A percentile compares a stretch with the other conserved stretches of the same genome.
Evolutionary conservation across 2,113 vertebrate genomes (phyloP).

Genomic region (Sinocyclocheilus grahami): DNA sequence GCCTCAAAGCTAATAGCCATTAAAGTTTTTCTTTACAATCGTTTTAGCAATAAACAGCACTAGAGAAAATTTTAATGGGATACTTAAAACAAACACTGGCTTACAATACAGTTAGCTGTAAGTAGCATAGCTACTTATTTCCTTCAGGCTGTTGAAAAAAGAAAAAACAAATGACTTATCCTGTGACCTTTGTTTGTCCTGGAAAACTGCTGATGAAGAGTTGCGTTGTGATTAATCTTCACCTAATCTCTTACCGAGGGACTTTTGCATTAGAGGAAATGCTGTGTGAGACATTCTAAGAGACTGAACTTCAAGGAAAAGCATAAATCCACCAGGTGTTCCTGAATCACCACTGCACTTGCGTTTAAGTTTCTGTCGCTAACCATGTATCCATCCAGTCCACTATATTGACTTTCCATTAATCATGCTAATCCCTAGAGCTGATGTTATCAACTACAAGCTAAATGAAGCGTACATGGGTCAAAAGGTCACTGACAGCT

Average conservation of each 20-base stretch:
- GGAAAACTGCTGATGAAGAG: slow-evolving; percentile 11
- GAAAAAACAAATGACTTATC: neutral
- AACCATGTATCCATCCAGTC: neutral
- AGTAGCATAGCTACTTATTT: neutral
- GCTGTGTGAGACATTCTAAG: slow-evolving; percentile 20
- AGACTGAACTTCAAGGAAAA: slow-evolving; percentile 12
- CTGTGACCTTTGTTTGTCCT: neutral
- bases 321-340: slow-evolving; percentile 14
- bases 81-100: neutral
- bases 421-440: slow-evolving; percentile 9
- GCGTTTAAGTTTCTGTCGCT: neutral
- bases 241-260: slow-evolving; percentile 21
- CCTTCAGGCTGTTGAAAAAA: neutral
- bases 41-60: neutral
- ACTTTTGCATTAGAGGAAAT: slow-evolving; percentile 33
- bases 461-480: neutral
- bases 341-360: neutral
- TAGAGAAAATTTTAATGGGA: neutral
- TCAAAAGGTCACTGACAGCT: slow-evolving; percentile 30
- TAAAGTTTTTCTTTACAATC: neutral
- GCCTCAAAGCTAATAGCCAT: neutral
- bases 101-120: neutral
- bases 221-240: slow-evolving; percentile 28
- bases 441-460: slow-evolving; percentile 21
- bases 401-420: slow-evolving; percentile 34